Percentiles rank a stretch among this genome's conserved stretches.
Evolutionary conservation across 1,140 invertebrate species (phyloP).

Genomic region (Halyomorpha halys): DNA sequence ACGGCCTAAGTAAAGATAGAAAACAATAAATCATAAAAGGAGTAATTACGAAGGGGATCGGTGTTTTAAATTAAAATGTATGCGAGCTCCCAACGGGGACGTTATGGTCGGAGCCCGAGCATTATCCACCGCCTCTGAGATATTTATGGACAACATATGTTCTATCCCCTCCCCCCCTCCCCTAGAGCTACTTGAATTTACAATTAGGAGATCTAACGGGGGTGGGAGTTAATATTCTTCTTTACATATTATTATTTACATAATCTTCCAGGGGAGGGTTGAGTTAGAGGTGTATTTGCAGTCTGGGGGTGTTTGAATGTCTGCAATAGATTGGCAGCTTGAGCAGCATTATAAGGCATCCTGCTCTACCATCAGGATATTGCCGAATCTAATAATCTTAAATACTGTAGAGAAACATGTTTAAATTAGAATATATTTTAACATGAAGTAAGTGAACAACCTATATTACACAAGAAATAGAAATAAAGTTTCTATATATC

Average conservation of each 20-base stretch:
- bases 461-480: too few species aligned
- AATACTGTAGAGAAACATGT: too few species aligned
- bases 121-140: neutral
- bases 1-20: constrained; percentile 6
- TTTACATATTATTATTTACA: constrained; percentile 4
- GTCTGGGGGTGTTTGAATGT: too few species aligned
- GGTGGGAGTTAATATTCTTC: constrained; percentile 1
- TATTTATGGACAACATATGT: constrained; percentile 12
- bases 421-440: too few species aligned
- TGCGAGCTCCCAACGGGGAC: constrained; percentile 5
- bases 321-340: too few species aligned
- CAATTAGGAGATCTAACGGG: constrained; percentile 7
- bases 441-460: too few species aligned
- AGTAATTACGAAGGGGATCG: constrained; percentile 7
- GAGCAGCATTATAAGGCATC: too few species aligned
- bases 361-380: too few species aligned
- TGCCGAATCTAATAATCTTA: too few species aligned
- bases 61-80: constrained; percentile 11
- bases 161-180: neutral
- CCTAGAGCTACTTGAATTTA: constrained; percentile 2
- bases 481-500: too few species aligned
- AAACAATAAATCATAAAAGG: constrained; percentile 6
- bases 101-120: neutral
- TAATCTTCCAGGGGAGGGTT: neutral
- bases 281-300: too few species aligned